Evolutionary conservation across 1,140 invertebrate species (phyloP), one percentile per base, ranked within the genome.

Genomic region (Homalodisca vitripennis): DNA sequence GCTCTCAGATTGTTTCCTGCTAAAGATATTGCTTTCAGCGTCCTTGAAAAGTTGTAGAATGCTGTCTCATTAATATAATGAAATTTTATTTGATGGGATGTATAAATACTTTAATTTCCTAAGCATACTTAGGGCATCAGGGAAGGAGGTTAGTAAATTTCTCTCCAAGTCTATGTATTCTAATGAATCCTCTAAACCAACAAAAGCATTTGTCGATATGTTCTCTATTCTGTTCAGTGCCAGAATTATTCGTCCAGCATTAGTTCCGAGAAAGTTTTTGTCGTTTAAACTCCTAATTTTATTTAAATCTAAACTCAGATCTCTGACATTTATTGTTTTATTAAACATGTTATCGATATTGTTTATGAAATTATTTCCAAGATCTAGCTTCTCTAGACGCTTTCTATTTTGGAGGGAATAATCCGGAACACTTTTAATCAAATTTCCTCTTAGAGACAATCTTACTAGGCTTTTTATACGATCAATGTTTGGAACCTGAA

Each of bases 101-200:
- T 94, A 94, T 30, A 95, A 82, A 78, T 93, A 94, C 70, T 90
- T 87, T 1, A 95, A 78, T 55, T 69, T 73, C 66, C 80, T 84
- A 63, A 94, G 79, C 31, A 83, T 80, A 63, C 82, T 84, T 34
- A 95, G 78, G 24, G 91, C 89, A 34, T 79, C 79, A 0, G 92
- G 92, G 64, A 94, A 83, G 2, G 79, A 78, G 12, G 81, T 81
- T 10, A 95, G 81, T 70, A 87, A 83, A 75, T 95, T 95, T 71
- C 91, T 88, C 71, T 94, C 93, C 57, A 95, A 78, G 79, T 95
- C 93, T 57, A 95, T 78, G 75, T 92, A 92, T 71, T 94, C 92
- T 3, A 96, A 79, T 31, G 84, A 86, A 64, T 89, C 84, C 66
- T 87, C 86, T 0, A 92, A 77, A 0, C 89, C 89, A 24, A 83